phyloP scores from a whole-genome alignment of 1,140 invertebrate species.

The Apocrypta bakeri region DNA sequence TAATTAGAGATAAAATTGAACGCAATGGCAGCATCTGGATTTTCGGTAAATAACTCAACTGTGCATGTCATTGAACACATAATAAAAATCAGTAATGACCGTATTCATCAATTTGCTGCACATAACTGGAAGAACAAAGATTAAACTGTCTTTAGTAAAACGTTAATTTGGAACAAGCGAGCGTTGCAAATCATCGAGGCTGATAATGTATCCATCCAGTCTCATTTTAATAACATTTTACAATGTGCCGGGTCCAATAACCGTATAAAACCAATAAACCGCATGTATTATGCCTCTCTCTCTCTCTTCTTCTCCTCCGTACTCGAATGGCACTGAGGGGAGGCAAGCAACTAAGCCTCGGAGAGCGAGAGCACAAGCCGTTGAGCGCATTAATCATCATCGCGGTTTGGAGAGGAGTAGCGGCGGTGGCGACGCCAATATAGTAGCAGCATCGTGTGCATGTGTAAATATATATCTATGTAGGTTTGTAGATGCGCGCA shows the following conservation, averaged over 20 bases:
- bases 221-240: constrained; percentile 42
- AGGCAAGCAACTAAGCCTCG: constrained; percentile 20
- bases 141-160: neutral
- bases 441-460: neutral
- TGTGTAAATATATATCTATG: neutral
- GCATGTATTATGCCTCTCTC: constrained; percentile 1
- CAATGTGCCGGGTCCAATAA: constrained; percentile 20
- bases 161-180: neutral
- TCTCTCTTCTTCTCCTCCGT: neutral
- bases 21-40: too few species aligned
- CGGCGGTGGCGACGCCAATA: neutral
- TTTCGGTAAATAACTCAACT: too few species aligned
- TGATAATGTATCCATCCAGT: too few species aligned
- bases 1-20: too few species aligned
- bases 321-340: neutral
- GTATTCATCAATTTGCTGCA: neutral
- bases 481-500: constrained; percentile 15
- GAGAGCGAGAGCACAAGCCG: constrained; percentile 22
- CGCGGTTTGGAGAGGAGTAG: constrained; percentile 39
- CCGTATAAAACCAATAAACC: constrained; percentile 20
- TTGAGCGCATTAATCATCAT: constrained; percentile 50
- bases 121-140: neutral
- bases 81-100: too few species aligned
- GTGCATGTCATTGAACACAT: too few species aligned
- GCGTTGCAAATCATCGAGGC: too few species aligned